These are phyloP conservation scores for Papilio polytes DNA, from an alignment of 1,140 invertebrate genomes.

Conservation along the genomic window DNA sequence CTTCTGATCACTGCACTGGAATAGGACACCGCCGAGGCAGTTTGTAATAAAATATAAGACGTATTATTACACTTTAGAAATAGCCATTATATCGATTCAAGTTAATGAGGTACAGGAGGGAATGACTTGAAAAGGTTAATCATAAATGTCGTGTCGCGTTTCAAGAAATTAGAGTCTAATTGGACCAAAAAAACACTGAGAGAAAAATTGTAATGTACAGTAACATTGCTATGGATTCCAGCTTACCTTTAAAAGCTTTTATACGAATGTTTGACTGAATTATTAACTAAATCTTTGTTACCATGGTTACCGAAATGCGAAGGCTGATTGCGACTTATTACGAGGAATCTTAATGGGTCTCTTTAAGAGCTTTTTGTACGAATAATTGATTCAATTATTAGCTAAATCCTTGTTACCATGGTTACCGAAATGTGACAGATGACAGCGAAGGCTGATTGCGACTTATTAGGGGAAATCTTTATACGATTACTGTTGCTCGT, in stretches of 20 bases:
- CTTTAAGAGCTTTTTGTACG: too few relatives aligned
- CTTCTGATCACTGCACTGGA: slow-evolving; percentile 33
- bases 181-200: not conserved
- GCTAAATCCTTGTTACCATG: too few relatives aligned
- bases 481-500: too few relatives aligned
- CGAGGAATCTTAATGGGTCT: too few relatives aligned
- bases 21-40: slow-evolving; percentile 33
- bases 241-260: not conserved
- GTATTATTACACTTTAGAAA: slow-evolving; percentile 50
- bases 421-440: too few relatives aligned
- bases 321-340: too few relatives aligned
- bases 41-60: slow-evolving; percentile 47
- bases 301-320: too few relatives aligned
- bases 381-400: too few relatives aligned
- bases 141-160: slow-evolving; percentile 47
- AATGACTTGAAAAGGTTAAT: slow-evolving; percentile 49
- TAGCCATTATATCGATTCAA: slow-evolving; percentile 44
- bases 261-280: not conserved
- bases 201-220: not conserved
- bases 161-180: slow-evolving; percentile 43
- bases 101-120: slow-evolving; percentile 43
- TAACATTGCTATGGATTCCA: not conserved
- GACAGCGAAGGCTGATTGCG: too few relatives aligned
- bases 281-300: too few relatives aligned
- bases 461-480: too few relatives aligned